Evolutionary conservation across 2,797 vertebrate genomes (phyloP).

Genomic region (Astyanax mexicanus): DNA sequence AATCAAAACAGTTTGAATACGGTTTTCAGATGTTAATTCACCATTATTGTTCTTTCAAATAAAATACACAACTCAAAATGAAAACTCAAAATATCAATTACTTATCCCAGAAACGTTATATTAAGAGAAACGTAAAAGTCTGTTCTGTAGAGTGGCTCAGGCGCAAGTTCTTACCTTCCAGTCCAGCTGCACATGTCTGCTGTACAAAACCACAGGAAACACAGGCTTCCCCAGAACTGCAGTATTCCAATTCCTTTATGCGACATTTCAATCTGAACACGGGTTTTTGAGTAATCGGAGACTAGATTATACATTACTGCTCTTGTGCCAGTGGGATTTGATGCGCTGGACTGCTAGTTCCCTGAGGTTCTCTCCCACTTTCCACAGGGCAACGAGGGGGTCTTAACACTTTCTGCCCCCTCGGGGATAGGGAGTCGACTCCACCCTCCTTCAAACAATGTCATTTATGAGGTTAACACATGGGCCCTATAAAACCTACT

Average conservation of each 20-base stretch:
- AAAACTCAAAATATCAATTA: neutral
- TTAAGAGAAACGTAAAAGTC: no score
- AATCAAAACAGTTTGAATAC: no score
- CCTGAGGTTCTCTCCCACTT: neutral
- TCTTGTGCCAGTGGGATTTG: neutral
- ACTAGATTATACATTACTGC: conserved; percentile 8
- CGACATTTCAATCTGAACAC: conserved; percentile 62
- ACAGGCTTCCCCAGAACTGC: conserved; percentile 46
- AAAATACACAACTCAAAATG: neutral
- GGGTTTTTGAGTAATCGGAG: neutral
- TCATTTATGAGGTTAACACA: conserved; percentile 38
- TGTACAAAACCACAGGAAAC: conserved; percentile 46
- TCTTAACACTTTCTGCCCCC: neutral
- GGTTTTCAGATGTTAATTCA: no score
- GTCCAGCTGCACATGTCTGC: conserved; percentile 78
- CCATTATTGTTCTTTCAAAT: neutral
- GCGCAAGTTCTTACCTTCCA: conserved; percentile 70
- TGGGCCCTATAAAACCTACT: neutral
- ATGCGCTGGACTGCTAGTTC: neutral
- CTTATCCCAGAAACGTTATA: neutral
- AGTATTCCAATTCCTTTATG: conserved; percentile 31
- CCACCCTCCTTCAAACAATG: conserved; percentile 32
- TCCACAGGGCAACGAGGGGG: neutral
- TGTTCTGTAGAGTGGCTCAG: neutral
- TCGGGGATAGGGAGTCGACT: conserved; percentile 17